These are phyloP conservation scores for Drosophila ficusphila DNA, from an alignment of 1,140 invertebrate species.

Conservation along the genomic window DNA sequence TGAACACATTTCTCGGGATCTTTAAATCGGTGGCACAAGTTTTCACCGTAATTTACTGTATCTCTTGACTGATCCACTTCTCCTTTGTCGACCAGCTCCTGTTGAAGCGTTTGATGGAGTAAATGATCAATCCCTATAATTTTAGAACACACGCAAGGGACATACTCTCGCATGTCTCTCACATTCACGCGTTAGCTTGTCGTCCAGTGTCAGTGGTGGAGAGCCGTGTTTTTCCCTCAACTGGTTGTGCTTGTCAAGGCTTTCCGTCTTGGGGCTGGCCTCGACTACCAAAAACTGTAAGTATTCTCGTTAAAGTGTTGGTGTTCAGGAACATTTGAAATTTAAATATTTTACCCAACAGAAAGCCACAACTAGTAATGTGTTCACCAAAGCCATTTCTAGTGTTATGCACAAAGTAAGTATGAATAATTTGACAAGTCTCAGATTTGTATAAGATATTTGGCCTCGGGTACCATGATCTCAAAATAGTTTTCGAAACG, in stretches of 20 bases:
- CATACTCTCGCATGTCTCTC: slow-evolving; percentile 12
- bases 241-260: slow-evolving; percentile 13
- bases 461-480: too few relatives aligned
- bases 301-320: not conserved
- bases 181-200: not conserved
- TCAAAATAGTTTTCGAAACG: too few relatives aligned
- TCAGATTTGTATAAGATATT: too few relatives aligned
- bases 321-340: too few relatives aligned
- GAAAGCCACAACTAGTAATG: not conserved
- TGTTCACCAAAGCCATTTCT: not conserved
- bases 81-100: not conserved
- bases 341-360: not conserved
- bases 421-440: not conserved
- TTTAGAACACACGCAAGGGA: too few relatives aligned
- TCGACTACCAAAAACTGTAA: slow-evolving; percentile 1
- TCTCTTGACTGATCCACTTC: not conserved
- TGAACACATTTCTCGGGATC: not conserved
- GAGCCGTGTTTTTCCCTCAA: slow-evolving; percentile 2
- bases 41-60: slow-evolving; percentile 13
- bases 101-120: not conserved
- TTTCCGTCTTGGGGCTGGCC: not conserved
- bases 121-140: too few relatives aligned
- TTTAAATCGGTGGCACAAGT: not conserved
- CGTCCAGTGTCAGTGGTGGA: not conserved
- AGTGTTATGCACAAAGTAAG: not conserved